Base-by-base conservation (phyloP, 2,888 invertebrate genomes). In the Chymomyza caudatula region DNA sequence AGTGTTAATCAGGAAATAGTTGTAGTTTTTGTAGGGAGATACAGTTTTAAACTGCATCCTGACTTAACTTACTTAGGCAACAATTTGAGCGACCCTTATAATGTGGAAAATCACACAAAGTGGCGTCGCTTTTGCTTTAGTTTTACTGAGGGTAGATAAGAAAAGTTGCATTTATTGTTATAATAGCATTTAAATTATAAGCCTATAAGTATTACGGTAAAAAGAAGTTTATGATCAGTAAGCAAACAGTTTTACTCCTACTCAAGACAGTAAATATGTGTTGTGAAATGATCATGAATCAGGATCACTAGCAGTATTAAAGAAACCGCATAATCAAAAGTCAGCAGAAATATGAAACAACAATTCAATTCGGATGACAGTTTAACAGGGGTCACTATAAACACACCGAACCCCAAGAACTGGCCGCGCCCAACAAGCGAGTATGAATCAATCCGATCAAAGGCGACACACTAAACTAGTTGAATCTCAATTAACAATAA, bases 1-100 rank as follows among this genome's bases (percentile, higher is more conserved):
- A 88, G 89, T 88, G 88, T 88, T 88, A 88, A 88, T 88, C 88
- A 88, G 88, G 88, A 88, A 88, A 88, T 82, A 72, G 86, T 73
- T 68, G 74, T 74, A 73, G 63, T 72, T 57, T 53, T 58, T 29
- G 11, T 29, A 23, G 56, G 11, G 57, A n/a, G 6, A 20, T 8
- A 17, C 25, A 1, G n/a, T 13, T 37, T 37, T 37, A 37, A 37
- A 11, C 29, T 3, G 25, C 25, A 25, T 3, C 3, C 29, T 3
- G 11, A 37, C 29, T 37, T 1, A 37, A 37, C n/a, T n/a, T 37
- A 11, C 29, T 37, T 11, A 37, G 29, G 11, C 29, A 37, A 37
- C 29, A 11, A 11, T 37, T 2, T 3, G 11, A 37, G 51, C 51
- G 63, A 81, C 80, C 80, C 80, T 86, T 80, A 80, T 80, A 73